These are phyloP conservation scores for Phthorimaea operculella DNA, from an alignment of 1,140 invertebrate species.

Conservation along the genomic window DNA sequence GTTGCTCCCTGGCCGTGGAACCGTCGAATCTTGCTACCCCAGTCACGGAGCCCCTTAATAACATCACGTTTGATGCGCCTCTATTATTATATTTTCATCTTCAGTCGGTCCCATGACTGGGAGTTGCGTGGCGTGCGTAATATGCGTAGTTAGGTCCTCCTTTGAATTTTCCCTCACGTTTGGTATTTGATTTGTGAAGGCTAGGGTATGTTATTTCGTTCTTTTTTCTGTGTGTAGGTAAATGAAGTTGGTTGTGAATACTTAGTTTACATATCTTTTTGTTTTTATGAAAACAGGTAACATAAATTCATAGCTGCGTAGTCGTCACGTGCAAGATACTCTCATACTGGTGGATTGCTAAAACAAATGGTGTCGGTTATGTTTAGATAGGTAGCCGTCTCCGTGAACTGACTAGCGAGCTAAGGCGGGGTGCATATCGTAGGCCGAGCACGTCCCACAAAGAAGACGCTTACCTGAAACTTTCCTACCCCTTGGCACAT, in stretches of 20 bases:
- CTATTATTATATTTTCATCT: constrained; percentile 68
- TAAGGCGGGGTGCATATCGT: constrained; percentile 25
- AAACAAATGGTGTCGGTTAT: constrained; percentile 18
- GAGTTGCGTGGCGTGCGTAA: constrained; percentile 39
- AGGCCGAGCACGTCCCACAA: constrained; percentile 51
- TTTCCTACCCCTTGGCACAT: constrained; percentile 61
- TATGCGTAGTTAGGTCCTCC: constrained; percentile 31
- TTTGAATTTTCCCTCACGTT: constrained; percentile 42
- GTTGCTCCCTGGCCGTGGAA: not conserved
- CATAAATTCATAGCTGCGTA: too few species aligned
- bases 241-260: not conserved
- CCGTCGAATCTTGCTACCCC: constrained; percentile 32
- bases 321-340: not conserved
- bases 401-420: constrained; percentile 1
- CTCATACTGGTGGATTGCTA: not conserved
- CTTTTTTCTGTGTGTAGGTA: not conserved
- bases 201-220: not conserved
- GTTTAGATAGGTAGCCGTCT: constrained; percentile 10
- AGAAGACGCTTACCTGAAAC: constrained; percentile 65
- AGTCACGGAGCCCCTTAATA: constrained; percentile 62
- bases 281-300: too few species aligned
- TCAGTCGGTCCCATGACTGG: constrained; percentile 53
- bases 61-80: constrained; percentile 66
- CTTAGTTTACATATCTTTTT: not conserved
- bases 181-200: constrained; percentile 17